Percentiles rank a stretch among this genome's conserved stretches.
These are phyloP conservation scores for Odontomyia ornata DNA, from an alignment of 2,888 invertebrate species.

Conservation along the genomic window DNA sequence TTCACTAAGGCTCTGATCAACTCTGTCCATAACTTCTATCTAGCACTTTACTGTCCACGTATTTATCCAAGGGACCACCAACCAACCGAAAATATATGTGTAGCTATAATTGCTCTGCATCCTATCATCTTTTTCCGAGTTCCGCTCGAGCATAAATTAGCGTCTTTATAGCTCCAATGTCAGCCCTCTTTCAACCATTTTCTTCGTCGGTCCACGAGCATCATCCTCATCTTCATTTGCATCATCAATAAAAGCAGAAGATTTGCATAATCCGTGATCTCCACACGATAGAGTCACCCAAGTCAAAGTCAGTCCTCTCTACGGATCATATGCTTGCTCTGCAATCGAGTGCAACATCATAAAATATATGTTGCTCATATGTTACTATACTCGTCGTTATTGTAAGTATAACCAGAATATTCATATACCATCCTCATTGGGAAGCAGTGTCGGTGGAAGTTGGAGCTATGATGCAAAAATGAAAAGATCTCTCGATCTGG, in stretches of 20 bases:
- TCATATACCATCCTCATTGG: background rate
- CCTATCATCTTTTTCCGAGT: background rate
- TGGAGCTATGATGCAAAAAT: background rate
- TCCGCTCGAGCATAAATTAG: conserved; percentile 30
- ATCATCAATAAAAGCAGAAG: background rate
- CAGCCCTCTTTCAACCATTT: background rate
- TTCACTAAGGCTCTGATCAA: too few relatives aligned
- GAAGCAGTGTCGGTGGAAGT: background rate
- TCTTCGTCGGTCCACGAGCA: background rate
- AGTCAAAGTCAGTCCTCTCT: too few relatives aligned
- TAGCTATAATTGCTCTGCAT: conserved; percentile 7
- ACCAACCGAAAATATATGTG: background rate
- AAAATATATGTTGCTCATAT: background rate
- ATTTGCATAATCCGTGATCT: conserved; percentile 4
- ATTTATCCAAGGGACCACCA: background rate
- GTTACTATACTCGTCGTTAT: too few relatives aligned
- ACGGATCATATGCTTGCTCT: too few relatives aligned
- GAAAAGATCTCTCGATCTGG: conserved; percentile 8
- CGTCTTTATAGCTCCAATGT: background rate
- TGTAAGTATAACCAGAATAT: background rate
- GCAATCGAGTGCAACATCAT: too few relatives aligned
- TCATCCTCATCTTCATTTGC: background rate
- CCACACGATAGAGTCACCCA: background rate
- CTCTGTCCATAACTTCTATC: too few relatives aligned
- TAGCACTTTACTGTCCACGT: too few relatives aligned